Evolutionary conservation across 37 sponge, comb jelly and placozoan genomes (phyloP).

Genomic region (Crambe crambe): DNA sequence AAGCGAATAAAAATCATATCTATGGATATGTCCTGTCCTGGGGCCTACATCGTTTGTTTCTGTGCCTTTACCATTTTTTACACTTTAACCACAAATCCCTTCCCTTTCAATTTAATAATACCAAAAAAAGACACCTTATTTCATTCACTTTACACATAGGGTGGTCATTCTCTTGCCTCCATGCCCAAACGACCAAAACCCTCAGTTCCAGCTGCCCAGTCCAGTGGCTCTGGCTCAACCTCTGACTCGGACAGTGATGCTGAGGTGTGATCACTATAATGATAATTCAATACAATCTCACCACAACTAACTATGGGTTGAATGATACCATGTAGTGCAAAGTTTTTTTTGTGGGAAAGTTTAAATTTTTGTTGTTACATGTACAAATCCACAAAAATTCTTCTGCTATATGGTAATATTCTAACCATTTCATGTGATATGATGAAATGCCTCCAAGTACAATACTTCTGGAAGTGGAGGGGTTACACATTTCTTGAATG

Average conservation of each 20-base stretch:
- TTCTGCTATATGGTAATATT: too few relatives aligned
- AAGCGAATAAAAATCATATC: too few relatives aligned
- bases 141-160: slow-evolving; percentile 25
- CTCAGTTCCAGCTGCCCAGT: slow-evolving; percentile 36
- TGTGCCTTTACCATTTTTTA: neutral
- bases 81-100: neutral
- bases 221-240: slow-evolving; percentile 78
- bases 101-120: too few relatives aligned
- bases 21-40: neutral
- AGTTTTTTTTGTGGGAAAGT: too few relatives aligned
- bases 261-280: slow-evolving; percentile 81
- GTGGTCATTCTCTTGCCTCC: slow-evolving; percentile 33
- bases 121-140: neutral
- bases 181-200: slow-evolving; percentile 23
- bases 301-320: too few relatives aligned
- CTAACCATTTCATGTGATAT: too few relatives aligned
- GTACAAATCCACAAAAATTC: too few relatives aligned
- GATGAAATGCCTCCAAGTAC: too few relatives aligned
- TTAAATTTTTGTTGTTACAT: too few relatives aligned
- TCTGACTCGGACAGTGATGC: slow-evolving; percentile 80
- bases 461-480: too few relatives aligned
- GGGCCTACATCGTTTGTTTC: neutral
- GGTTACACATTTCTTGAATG: neutral
- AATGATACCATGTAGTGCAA: too few relatives aligned
- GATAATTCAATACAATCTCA: too few relatives aligned